phyloP scores from a whole-genome alignment of 92 coral and sea anemone species.

The Bergia sp. region DNA sequence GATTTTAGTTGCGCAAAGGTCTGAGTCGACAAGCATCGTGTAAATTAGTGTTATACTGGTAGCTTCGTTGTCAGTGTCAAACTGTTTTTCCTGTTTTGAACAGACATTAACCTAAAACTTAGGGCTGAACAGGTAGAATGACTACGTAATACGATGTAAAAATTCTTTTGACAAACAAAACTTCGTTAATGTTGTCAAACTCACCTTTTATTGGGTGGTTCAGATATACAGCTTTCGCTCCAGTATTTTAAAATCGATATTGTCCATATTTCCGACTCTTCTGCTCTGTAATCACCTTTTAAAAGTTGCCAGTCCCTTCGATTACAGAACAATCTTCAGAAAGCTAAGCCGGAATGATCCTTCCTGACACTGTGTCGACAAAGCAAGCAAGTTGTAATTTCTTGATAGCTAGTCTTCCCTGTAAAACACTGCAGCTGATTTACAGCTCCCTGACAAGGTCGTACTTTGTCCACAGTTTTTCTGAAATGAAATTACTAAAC shows the following conservation, averaged over 20 bases:
- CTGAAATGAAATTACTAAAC: too few relatives aligned
- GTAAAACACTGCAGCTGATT: too few relatives aligned
- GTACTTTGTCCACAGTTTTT: neutral
- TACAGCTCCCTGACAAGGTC: neutral
- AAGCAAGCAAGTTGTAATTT: neutral
- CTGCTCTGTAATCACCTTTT: neutral
- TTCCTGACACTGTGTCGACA: neutral
- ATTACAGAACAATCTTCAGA: neutral
- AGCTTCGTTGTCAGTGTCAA: neutral
- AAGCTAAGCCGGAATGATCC: neutral
- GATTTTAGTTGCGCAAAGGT: too few relatives aligned
- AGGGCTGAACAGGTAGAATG: neutral
- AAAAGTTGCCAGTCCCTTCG: neutral
- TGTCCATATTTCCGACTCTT: neutral
- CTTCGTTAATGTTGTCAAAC: neutral
- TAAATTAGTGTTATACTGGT: neutral
- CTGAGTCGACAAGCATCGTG: neutral
- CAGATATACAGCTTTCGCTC: neutral
- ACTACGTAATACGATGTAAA: neutral
- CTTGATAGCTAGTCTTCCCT: neutral
- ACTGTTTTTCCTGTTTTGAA: neutral
- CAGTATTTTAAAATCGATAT: neutral
- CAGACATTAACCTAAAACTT: neutral
- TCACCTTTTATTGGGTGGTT: neutral
- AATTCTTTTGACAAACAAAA: too few relatives aligned